Percentiles rank a stretch among this genome's conserved stretches.
These are phyloP conservation scores for Acrocephalus arundinaceus DNA, from an alignment of 2,113 vertebrate genomes.

Conservation along the genomic window DNA sequence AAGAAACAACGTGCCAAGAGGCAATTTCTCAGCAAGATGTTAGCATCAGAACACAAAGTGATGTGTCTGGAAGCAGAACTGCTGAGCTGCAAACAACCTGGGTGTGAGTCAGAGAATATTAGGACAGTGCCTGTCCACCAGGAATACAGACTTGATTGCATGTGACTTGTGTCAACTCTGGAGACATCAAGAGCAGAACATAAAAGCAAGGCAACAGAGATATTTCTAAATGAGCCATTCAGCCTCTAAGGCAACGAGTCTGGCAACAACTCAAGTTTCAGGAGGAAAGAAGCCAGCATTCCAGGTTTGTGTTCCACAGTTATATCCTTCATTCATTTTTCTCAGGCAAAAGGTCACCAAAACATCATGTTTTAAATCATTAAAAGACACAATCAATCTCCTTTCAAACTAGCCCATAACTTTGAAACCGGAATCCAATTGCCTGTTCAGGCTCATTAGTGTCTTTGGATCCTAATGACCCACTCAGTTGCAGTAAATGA, in stretches of 20 bases:
- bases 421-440: conserved; percentile 65
- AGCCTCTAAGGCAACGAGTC: conserved; percentile 69
- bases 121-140: conserved; percentile 79
- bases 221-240: conserved; percentile 76
- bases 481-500: conserved; percentile 66
- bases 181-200: conserved; percentile 78
- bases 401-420: conserved; percentile 31
- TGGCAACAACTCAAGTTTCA: conserved; percentile 39
- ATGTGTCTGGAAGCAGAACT: conserved; percentile 79
- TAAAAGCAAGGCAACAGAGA: conserved; percentile 63
- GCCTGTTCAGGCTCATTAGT: conserved; percentile 66
- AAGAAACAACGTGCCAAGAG: conserved; percentile 56
- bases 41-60: conserved; percentile 68
- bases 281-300: conserved; percentile 37
- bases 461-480: conserved; percentile 70
- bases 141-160: conserved; percentile 83
- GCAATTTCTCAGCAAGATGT: conserved; percentile 70
- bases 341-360: conserved; percentile 5
- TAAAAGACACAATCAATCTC: conserved; percentile 16
- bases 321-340: background rate
- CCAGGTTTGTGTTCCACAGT: conserved; percentile 34
- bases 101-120: conserved; percentile 83
- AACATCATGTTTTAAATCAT: conserved; percentile 26
- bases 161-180: conserved; percentile 90
- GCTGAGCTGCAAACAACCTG: conserved; percentile 80